Conservation (phyloP, 2,888 invertebrate species). For the Euphydryas editha region DNA sequence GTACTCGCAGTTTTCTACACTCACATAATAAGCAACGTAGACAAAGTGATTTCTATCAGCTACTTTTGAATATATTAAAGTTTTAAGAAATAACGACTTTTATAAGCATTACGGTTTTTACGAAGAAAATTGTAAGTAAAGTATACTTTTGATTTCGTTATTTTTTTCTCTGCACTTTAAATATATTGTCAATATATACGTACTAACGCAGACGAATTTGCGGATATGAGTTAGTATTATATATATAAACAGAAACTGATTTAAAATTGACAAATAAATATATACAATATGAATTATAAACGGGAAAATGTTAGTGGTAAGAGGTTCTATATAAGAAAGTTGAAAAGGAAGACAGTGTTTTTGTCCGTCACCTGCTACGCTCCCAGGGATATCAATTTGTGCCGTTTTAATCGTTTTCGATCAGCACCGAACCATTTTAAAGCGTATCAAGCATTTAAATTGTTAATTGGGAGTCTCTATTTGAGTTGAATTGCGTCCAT, state of each 20-base stretch:
- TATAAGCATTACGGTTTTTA: too few species aligned
- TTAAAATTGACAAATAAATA: not conserved
- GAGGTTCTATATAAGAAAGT: slow-evolving; percentile 20
- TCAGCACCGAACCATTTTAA: slow-evolving; percentile 54
- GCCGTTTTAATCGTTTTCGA: slow-evolving; percentile 68
- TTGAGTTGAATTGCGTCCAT: slow-evolving; percentile 31
- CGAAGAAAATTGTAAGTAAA: too few species aligned
- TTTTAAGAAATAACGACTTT: too few species aligned
- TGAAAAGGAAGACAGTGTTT: slow-evolving; percentile 42
- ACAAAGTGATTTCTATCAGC: too few species aligned
- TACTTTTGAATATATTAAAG: too few species aligned
- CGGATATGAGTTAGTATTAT: not conserved
- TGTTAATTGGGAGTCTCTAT: slow-evolving; percentile 40
- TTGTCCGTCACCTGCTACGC: slow-evolving; percentile 61
- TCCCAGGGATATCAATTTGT: slow-evolving; percentile 74
- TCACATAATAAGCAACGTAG: too few species aligned
- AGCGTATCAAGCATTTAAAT: slow-evolving; percentile 49
- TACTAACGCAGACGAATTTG: not conserved
- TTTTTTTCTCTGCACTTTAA: too few species aligned
- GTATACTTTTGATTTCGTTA: too few species aligned
- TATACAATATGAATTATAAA: not conserved
- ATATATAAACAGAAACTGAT: not conserved
- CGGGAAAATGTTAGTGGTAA: slow-evolving; percentile 17
- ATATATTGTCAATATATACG: too few species aligned
- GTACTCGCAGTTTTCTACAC: too few species aligned